Conservation (phyloP, 2,888 invertebrate species). For the Netelia inedita region DNA sequence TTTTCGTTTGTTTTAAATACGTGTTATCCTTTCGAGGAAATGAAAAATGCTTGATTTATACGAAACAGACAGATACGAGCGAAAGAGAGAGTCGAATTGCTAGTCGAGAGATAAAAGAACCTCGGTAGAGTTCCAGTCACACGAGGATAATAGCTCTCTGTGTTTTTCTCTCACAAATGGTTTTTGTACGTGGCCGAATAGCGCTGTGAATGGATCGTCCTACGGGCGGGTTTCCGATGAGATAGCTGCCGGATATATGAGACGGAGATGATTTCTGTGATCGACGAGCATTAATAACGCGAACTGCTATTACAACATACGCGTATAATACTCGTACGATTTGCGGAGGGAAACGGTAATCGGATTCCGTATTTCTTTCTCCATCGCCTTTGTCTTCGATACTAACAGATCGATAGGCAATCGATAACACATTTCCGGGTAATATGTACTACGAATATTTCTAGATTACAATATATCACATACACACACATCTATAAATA, state of each 20-base stretch:
- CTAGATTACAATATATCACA: neutral
- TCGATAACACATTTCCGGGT: neutral
- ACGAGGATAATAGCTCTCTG: conserved; percentile 1
- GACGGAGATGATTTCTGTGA: conserved; percentile 60
- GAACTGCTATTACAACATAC: neutral
- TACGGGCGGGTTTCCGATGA: conserved; percentile 7
- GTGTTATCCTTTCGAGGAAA: conserved; percentile 5
- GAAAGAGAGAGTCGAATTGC: conserved; percentile 8
- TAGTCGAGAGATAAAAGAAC: conserved; percentile 28
- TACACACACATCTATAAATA: too few relatives aligned
- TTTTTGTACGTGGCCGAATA: conserved; percentile 38
- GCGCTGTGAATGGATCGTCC: conserved; percentile 36
- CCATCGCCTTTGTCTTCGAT: neutral
- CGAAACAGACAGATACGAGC: neutral
- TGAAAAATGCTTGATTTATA: neutral
- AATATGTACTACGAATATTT: neutral
- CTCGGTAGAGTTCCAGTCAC: conserved; percentile 17
- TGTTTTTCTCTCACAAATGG: conserved; percentile 10
- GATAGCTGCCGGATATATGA: conserved; percentile 38
- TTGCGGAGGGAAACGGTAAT: too few relatives aligned
- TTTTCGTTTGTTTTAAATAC: neutral
- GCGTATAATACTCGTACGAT: too few relatives aligned
- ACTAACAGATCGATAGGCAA: neutral
- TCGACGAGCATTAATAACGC: conserved; percentile 1
- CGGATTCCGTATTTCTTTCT: neutral